phyloP scores from a whole-genome alignment of 2,888 invertebrate genomes.

The Choristoneura rosaceana region DNA sequence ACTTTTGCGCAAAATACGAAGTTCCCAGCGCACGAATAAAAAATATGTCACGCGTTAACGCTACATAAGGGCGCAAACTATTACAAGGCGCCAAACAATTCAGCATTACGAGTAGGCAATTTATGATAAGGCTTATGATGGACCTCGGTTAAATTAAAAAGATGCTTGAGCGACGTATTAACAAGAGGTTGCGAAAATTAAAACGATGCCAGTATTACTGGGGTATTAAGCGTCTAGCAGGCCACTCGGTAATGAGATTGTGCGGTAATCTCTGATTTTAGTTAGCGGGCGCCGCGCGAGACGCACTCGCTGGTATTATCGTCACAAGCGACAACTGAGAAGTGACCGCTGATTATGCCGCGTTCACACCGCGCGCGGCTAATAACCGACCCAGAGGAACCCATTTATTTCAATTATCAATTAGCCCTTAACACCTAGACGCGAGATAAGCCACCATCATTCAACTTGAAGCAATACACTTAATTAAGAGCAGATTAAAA shows the following conservation, averaged over 20 bases:
- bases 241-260: constrained; percentile 69
- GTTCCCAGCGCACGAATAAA: constrained; percentile 41
- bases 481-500: constrained; percentile 77
- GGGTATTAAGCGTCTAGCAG: constrained; percentile 60
- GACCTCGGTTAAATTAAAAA: constrained; percentile 39
- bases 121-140: constrained; percentile 37
- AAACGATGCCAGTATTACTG: constrained; percentile 63
- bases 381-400: constrained; percentile 66
- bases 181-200: constrained; percentile 62
- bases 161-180: constrained; percentile 51
- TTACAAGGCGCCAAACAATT: constrained; percentile 19
- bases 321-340: constrained; percentile 73
- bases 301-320: constrained; percentile 64
- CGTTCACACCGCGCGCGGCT: constrained; percentile 68
- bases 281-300: constrained; percentile 56
- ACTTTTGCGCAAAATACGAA: constrained; percentile 38
- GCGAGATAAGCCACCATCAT: constrained; percentile 65
- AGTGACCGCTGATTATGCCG: constrained; percentile 73
- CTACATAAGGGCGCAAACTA: background rate
- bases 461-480: constrained; percentile 57
- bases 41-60: constrained; percentile 10
- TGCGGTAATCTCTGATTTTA: constrained; percentile 69
- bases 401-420: constrained; percentile 76
- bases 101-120: constrained; percentile 34
- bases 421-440: constrained; percentile 78